Conservation (phyloP, 1,140 invertebrate genomes). For the Ceratina australensis region DNA sequence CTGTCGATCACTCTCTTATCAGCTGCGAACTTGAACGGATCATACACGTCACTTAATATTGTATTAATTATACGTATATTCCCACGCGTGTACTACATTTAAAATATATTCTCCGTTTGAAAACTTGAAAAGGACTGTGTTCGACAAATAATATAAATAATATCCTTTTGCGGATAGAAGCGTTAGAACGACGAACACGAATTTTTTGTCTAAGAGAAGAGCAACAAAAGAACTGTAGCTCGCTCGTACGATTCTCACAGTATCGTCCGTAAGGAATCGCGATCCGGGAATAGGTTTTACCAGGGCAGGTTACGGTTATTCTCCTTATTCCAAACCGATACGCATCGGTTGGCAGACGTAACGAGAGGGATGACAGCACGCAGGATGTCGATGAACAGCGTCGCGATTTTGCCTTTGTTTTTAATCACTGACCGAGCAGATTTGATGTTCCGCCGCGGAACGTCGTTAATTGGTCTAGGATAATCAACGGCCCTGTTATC, state of each 20-base stretch:
- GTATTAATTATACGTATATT: too few species aligned
- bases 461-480: constrained; percentile 58
- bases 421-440: constrained; percentile 59
- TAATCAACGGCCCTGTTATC: constrained; percentile 57
- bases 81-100: too few species aligned
- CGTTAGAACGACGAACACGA: too few species aligned
- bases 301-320: constrained; percentile 36
- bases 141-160: too few species aligned
- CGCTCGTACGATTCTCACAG: neutral
- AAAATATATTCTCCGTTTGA: too few species aligned
- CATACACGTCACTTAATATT: too few species aligned
- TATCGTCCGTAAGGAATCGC: neutral
- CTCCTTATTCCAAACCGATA: constrained; percentile 21
- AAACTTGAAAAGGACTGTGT: too few species aligned
- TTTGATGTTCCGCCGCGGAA: constrained; percentile 45
- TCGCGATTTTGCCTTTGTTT: constrained; percentile 54
- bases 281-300: constrained; percentile 28
- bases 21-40: too few species aligned
- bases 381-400: constrained; percentile 42
- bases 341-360: constrained; percentile 16
- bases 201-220: too few species aligned
- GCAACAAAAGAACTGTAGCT: neutral
- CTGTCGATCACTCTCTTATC: too few species aligned
- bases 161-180: too few species aligned
- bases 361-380: constrained; percentile 20